Conservation (phyloP, 2,888 invertebrate genomes). For the Noctua comes region DNA sequence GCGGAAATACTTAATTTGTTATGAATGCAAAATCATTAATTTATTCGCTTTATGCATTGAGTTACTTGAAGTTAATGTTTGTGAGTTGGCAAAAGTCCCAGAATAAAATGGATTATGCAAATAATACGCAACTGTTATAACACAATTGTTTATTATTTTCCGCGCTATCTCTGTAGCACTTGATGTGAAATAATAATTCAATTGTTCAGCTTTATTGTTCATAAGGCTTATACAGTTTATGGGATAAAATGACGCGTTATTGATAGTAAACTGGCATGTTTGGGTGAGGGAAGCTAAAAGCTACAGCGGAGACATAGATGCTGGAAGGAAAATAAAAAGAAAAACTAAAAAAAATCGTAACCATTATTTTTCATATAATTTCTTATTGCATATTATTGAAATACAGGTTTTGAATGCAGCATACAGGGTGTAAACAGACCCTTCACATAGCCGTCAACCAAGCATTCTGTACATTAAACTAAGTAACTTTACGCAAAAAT, state of each 20-base stretch:
- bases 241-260: conserved; percentile 84
- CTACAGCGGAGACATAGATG: conserved; percentile 68
- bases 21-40: conserved; percentile 46
- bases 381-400: neutral
- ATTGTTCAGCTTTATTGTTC: conserved; percentile 73
- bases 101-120: conserved; percentile 63
- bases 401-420: neutral
- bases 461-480: too few relatives aligned
- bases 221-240: conserved; percentile 75
- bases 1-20: conserved; percentile 40
- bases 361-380: neutral
- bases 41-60: conserved; percentile 45
- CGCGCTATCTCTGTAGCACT: conserved; percentile 37
- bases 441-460: too few relatives aligned
- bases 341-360: neutral
- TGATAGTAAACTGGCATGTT: conserved; percentile 83
- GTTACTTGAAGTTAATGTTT: conserved; percentile 55
- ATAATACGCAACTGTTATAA: conserved; percentile 59
- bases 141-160: conserved; percentile 60
- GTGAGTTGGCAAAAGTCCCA: conserved; percentile 55
- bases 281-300: conserved; percentile 79
- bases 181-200: conserved; percentile 68
- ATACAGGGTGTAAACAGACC: too few relatives aligned
- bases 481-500: too few relatives aligned
- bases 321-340: conserved; percentile 67